Evolutionary conservation across 2,888 invertebrate species (phyloP).

Genomic region (Tetranychus piercei): DNA sequence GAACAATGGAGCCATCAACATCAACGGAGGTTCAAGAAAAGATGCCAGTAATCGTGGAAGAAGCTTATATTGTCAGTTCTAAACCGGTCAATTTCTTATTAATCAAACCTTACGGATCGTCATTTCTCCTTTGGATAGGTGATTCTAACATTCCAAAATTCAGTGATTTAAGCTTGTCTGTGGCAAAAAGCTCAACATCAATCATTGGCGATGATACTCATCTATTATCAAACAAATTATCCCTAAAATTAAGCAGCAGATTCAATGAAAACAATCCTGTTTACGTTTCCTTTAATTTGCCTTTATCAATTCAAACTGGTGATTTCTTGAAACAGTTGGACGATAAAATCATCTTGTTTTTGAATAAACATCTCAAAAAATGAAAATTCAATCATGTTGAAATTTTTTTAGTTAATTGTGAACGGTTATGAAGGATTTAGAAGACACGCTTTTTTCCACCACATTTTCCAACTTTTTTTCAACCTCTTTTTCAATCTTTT

Average conservation of each 20-base stretch:
- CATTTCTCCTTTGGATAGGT: constrained; percentile 18
- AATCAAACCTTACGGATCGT: background rate
- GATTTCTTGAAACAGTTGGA: background rate
- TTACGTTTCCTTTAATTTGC: constrained; percentile 20
- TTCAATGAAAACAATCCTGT: constrained; percentile 19
- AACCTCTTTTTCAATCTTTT: no score
- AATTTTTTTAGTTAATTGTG: no score
- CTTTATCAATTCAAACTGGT: background rate
- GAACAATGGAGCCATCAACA: no score
- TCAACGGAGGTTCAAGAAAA: background rate
- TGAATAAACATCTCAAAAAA: background rate
- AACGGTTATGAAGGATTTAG: no score
- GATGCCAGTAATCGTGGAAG: background rate
- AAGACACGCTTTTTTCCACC: no score
- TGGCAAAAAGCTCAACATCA: constrained; percentile 16
- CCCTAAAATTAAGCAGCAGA: constrained; percentile 13
- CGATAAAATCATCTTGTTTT: background rate
- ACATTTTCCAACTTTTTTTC: no score
- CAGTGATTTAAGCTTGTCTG: constrained; percentile 13
- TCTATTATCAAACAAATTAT: background rate
- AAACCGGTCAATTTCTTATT: background rate
- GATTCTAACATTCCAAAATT: constrained; percentile 8
- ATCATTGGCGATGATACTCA: constrained; percentile 9
- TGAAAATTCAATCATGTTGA: background rate
- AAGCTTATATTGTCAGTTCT: background rate